Percentiles rank a stretch among this genome's conserved stretches.
Conservation (phyloP, 2,888 invertebrate genomes). For the Priapulus caudatus region DNA sequence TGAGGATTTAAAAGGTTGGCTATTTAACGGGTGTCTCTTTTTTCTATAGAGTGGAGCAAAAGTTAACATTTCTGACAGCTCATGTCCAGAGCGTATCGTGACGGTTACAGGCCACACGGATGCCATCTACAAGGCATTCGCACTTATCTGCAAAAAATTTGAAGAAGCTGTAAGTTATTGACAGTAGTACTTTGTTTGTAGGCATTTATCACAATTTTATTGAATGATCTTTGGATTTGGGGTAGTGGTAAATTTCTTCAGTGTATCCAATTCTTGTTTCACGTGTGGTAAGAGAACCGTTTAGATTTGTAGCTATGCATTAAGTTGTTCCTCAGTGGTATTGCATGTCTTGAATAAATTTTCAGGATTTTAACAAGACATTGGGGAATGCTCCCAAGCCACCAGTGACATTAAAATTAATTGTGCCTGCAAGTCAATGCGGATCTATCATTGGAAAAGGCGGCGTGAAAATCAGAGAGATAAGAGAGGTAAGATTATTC, state of each 20-base stretch:
- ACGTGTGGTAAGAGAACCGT: too few species aligned
- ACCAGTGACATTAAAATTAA: slow-evolving; percentile 37
- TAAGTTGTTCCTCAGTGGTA: too few species aligned
- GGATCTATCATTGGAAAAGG: slow-evolving; percentile 41
- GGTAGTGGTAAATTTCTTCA: too few species aligned
- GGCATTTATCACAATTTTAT: too few species aligned
- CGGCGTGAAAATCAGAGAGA: slow-evolving; percentile 40
- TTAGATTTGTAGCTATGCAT: too few species aligned
- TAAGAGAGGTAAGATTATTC: slow-evolving; percentile 36
- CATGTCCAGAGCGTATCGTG: slow-evolving; percentile 40
- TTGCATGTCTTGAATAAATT: too few species aligned
- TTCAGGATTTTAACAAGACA: not conserved
- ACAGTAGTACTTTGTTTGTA: too few species aligned
- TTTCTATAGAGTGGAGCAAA: slow-evolving; percentile 39
- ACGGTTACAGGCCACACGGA: slow-evolving; percentile 39
- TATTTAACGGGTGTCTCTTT: too few species aligned
- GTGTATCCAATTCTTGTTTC: too few species aligned
- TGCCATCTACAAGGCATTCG: slow-evolving; percentile 38
- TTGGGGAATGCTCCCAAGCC: slow-evolving; percentile 31
- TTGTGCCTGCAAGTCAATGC: slow-evolving; percentile 40
- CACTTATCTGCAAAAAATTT: slow-evolving; percentile 40
- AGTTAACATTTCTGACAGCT: slow-evolving; percentile 41
- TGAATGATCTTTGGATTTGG: too few species aligned
- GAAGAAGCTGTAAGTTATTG: slow-evolving; percentile 34
- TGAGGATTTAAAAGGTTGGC: too few species aligned